Evolutionary conservation across 2,797 vertebrate species (phyloP), one percentile per base, ranked within the genome.

Genomic region (Cynodonichthys magdalenae): DNA sequence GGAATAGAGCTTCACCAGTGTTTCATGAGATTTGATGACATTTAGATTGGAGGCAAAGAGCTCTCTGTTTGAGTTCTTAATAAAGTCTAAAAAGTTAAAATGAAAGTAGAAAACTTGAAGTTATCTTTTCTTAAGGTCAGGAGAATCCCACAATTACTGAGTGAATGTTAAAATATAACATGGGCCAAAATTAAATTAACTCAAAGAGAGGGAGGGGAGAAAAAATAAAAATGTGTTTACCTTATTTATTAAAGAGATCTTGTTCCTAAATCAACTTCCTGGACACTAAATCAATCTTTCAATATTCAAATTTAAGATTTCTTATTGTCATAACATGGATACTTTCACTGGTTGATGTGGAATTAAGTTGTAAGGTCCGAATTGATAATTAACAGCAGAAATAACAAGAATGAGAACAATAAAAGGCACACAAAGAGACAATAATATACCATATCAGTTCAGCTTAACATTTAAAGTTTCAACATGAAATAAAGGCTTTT

Each of bases 91-190:
- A 82, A 24, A 86, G 53, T 36, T 65, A 76, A 81, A 74, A 63
- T 67, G 60, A 78, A 69, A 58, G 71, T 65, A 74, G 70, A 82
- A 84, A 83, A 76, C 58, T 74, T 55, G 29, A 44, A 76, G 75
- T 74, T 79, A 68, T 78, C 74, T 46, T 70, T 60, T 63, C 59
- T 60, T 88, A 91, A 91, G 88, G 87, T 87, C 84, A 90, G 87
- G 81, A 75, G 72, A 55, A 74, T 80, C 66, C 78, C 66, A 53
- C 66, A 85, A 83, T 89, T 82, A 85, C 75, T 50, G 68, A 78
- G 63, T 74, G 75, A 74, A 11, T 0, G 54, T 57, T 29, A 20
- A 68, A 56, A 79, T 65, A 58, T 60, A 42, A 39, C 73, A 61
- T 47, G 53, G 66, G 51, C 39, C 0, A 15, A 31, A 39, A 41